phyloP scores from a whole-genome alignment of 2,113 vertebrate genomes.

The Grallaria varia region DNA sequence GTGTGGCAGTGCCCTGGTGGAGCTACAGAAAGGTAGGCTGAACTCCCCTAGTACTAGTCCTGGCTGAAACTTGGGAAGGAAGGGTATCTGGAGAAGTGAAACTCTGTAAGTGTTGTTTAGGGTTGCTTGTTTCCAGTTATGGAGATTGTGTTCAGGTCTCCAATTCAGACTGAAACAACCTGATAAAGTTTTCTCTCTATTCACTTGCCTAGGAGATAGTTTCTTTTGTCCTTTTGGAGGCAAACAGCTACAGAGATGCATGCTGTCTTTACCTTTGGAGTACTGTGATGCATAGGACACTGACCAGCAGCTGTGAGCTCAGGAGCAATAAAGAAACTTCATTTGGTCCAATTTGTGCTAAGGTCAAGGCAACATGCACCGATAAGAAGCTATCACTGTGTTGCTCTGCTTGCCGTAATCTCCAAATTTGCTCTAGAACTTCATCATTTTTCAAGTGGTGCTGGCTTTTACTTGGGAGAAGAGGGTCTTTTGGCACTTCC shows the following conservation, averaged over 20 bases:
- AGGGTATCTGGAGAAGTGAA: not conserved
- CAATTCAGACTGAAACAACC: not conserved
- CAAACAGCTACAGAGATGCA: not conserved
- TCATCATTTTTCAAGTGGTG: not conserved
- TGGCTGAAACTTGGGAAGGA: not conserved
- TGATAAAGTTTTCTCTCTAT: not conserved
- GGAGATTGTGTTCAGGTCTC: not conserved
- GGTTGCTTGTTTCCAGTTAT: not conserved
- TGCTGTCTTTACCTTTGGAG: not conserved
- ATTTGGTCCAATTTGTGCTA: not conserved
- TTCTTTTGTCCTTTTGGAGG: not conserved
- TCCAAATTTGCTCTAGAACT: not conserved
- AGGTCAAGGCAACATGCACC: not conserved
- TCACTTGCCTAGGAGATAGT: not conserved
- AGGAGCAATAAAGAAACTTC: not conserved
- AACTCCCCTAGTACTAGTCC: not conserved
- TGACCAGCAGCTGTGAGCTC: not conserved
- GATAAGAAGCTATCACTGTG: not conserved
- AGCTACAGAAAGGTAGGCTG: not conserved
- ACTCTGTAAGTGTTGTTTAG: not conserved
- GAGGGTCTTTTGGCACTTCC: not conserved
- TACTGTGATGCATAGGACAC: fast-evolving
- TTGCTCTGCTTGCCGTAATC: not conserved
- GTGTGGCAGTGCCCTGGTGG: not conserved
- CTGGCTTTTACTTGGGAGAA: not conserved